These are phyloP conservation scores for Embiotoca jacksoni DNA, from an alignment of 2,113 vertebrate genomes.

Conservation along the genomic window DNA sequence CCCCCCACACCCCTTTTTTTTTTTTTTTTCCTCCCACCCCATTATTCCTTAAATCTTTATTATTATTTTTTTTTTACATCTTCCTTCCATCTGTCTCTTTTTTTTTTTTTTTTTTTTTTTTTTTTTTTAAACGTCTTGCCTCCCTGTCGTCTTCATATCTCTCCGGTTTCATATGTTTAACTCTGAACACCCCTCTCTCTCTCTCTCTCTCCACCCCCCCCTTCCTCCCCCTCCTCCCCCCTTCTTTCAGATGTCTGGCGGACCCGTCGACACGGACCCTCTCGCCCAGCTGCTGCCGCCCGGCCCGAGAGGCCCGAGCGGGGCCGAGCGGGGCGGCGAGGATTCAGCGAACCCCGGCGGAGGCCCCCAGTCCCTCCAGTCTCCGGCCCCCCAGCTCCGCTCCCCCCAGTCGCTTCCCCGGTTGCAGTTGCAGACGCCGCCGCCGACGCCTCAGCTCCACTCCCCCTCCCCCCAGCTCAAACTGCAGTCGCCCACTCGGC, in stretches of 20 bases:
- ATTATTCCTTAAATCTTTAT: constrained; percentile 33
- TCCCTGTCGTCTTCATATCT: no score
- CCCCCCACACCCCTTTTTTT: background rate
- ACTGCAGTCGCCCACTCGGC: constrained; percentile 73
- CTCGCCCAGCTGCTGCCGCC: constrained; percentile 90
- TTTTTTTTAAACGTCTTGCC: no score
- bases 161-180: no score
- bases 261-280: constrained; percentile 86
- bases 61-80: constrained; percentile 20
- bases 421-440: constrained; percentile 69
- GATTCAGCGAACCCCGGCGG: constrained; percentile 57
- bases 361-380: constrained; percentile 58
- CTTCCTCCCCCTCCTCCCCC: constrained; percentile 4
- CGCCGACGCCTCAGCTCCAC: constrained; percentile 70
- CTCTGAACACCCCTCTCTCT: no score
- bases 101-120: no score
- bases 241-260: constrained; percentile 76
- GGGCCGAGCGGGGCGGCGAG: constrained; percentile 76
- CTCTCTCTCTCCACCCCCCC: constrained; percentile 3
- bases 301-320: constrained; percentile 85
- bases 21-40: background rate
- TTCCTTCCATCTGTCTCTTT: background rate
- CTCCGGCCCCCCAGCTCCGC: constrained; percentile 60
- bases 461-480: constrained; percentile 74
- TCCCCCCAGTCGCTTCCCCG: constrained; percentile 65